phyloP scores from a whole-genome alignment of 37 sponge, comb jelly and placozoan genomes.

The Bolinopsis microptera region DNA sequence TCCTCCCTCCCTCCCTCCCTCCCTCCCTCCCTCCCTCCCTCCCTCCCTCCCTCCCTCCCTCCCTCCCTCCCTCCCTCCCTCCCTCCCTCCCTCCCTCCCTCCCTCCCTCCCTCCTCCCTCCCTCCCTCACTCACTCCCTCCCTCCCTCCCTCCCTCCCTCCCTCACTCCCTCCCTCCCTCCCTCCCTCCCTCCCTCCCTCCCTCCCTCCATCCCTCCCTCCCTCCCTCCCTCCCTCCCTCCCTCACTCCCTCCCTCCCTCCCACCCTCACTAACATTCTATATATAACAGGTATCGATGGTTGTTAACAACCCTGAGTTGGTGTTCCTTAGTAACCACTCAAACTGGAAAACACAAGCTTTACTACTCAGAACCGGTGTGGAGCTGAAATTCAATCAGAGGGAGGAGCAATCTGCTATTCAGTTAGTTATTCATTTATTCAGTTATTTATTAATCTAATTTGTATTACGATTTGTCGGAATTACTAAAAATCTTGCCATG shows the following conservation, averaged over 20 bases:
- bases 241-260: no score
- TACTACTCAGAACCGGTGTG: conserved; percentile 11
- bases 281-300: neutral
- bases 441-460: no score
- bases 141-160: neutral
- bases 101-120: neutral
- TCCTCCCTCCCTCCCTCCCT: neutral
- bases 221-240: neutral
- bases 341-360: conserved; percentile 32
- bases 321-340: conserved; percentile 44
- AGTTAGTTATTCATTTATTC: neutral
- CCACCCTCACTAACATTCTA: neutral
- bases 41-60: no score
- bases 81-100: no score
- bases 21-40: no score
- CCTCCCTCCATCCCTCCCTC: neutral
- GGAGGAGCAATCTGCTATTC: neutral
- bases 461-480: neutral
- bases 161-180: neutral
- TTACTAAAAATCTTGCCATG: no score
- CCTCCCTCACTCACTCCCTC: neutral
- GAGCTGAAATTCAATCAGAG: conserved; percentile 5
- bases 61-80: no score
- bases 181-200: neutral
- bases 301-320: conserved; percentile 45